These are phyloP conservation scores for Tretioscincus oriximinensis DNA, from an alignment of 2,113 vertebrate genomes.

Conservation along the genomic window DNA sequence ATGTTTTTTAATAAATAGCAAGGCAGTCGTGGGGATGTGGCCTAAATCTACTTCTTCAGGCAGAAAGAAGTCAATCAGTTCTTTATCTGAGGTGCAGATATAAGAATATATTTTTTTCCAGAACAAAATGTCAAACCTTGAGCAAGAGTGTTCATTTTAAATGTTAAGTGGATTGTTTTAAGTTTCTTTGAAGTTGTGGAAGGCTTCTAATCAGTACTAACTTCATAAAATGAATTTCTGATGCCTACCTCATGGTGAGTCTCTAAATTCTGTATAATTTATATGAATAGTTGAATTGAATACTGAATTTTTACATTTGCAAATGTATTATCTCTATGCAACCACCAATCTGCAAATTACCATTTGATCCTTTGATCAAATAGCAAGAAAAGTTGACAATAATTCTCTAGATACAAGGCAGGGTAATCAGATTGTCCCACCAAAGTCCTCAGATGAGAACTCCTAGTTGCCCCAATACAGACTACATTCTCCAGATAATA, in stretches of 20 bases:
- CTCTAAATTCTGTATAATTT: conserved; percentile 40
- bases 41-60: no score
- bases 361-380: conserved; percentile 38
- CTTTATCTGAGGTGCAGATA: background rate
- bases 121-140: conserved; percentile 27
- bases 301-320: conserved; percentile 22
- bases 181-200: conserved; percentile 32
- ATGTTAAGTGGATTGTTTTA: conserved; percentile 35
- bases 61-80: no score
- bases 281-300: conserved; percentile 50
- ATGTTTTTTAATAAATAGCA: no score
- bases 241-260: conserved; percentile 39
- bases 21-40: no score
- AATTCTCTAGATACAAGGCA: conserved; percentile 52
- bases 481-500: conserved; percentile 64
- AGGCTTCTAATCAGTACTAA: conserved; percentile 21
- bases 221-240: conserved; percentile 39
- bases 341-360: conserved; percentile 49
- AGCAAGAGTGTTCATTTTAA: conserved; percentile 21
- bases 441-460: conserved; percentile 49
- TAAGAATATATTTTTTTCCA: no score
- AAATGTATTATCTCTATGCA: conserved; percentile 43
- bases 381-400: conserved; percentile 15
- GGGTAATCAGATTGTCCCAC: conserved; percentile 35
- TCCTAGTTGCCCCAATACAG: conserved; percentile 35